Evolutionary conservation across 2,888 invertebrate genomes (phyloP).

Genomic region (Tinea trinotella): DNA sequence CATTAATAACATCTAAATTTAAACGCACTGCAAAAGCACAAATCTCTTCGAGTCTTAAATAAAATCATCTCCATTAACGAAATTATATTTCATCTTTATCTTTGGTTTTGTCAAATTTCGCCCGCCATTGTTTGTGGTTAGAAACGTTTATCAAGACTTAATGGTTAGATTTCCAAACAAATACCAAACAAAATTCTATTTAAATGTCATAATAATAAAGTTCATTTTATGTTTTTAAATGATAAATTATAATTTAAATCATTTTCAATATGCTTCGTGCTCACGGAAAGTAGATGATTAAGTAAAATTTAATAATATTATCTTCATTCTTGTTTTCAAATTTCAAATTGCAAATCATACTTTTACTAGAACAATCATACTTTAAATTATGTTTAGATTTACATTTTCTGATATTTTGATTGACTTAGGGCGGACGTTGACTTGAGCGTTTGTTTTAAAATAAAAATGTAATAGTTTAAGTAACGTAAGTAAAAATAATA

Average conservation of each 20-base stretch:
- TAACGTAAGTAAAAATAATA: no score
- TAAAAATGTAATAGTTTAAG: no score
- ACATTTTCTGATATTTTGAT: no score
- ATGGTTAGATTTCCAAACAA: not conserved
- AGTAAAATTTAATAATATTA: not conserved
- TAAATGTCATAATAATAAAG: not conserved
- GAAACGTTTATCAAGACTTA: slow-evolving; percentile 23
- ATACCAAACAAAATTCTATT: not conserved
- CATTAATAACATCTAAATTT: not conserved
- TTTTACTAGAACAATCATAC: no score
- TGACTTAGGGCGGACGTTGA: no score
- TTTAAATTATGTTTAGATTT: no score
- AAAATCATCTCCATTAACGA: slow-evolving; percentile 30
- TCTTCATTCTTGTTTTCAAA: not conserved
- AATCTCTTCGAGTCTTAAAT: slow-evolving; percentile 2
- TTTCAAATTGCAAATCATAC: no score
- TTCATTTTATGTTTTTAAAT: not conserved
- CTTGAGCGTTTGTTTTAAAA: no score
- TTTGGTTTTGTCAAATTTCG: slow-evolving; percentile 36
- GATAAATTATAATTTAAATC: not conserved
- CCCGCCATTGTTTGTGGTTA: slow-evolving; percentile 29
- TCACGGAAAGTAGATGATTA: not conserved
- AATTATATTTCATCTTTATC: slow-evolving; percentile 46
- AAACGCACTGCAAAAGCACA: not conserved
- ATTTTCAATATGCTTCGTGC: not conserved